A percentile compares a stretch with the other conserved stretches of the same genome.
Conservation (phyloP, 1,140 invertebrate genomes). For the Hylyphantes graminicola region DNA sequence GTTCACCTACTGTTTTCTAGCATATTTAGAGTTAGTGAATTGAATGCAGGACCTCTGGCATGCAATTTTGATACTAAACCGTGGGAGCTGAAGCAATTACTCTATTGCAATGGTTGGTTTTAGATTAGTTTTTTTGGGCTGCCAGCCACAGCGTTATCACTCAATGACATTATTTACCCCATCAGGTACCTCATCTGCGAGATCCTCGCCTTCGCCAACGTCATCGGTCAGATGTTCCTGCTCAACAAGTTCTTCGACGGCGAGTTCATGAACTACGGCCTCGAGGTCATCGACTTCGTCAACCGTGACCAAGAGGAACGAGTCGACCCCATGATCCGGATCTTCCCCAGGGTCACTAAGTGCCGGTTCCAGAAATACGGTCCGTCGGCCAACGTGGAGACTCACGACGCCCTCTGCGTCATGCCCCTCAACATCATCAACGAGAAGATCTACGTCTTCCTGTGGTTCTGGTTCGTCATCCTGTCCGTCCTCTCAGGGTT, state of each 20-base stretch:
- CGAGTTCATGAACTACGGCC: slow-evolving; percentile 93
- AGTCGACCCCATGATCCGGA: slow-evolving; percentile 93
- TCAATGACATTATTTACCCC: no score
- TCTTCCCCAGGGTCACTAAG: slow-evolving; percentile 92
- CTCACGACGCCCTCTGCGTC: slow-evolving; percentile 87
- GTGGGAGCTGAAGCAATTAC: no score
- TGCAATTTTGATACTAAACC: no score
- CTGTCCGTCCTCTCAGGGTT: slow-evolving; percentile 78
- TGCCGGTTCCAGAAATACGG: slow-evolving; percentile 89
- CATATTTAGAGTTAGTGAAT: no score
- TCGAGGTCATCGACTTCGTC: slow-evolving; percentile 91
- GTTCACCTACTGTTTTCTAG: no score
- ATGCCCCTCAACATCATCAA: slow-evolving; percentile 89
- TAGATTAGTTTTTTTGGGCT: neutral
- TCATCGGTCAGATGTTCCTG: slow-evolving; percentile 96
- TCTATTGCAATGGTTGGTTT: slow-evolving; percentile 72
- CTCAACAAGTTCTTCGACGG: slow-evolving; percentile 97
- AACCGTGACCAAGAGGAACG: slow-evolving; percentile 92
- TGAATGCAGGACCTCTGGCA: no score
- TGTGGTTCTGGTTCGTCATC: slow-evolving; percentile 91
- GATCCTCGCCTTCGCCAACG: slow-evolving; percentile 87
- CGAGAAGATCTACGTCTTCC: slow-evolving; percentile 90
- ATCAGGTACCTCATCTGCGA: slow-evolving; percentile 86
- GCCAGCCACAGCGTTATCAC: no score
- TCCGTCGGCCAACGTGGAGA: slow-evolving; percentile 82